Percentiles rank a stretch among this genome's conserved stretches.
These are phyloP conservation scores for Acanthopagrus latus DNA, from an alignment of 2,797 vertebrate genomes.

Conservation along the genomic window DNA sequence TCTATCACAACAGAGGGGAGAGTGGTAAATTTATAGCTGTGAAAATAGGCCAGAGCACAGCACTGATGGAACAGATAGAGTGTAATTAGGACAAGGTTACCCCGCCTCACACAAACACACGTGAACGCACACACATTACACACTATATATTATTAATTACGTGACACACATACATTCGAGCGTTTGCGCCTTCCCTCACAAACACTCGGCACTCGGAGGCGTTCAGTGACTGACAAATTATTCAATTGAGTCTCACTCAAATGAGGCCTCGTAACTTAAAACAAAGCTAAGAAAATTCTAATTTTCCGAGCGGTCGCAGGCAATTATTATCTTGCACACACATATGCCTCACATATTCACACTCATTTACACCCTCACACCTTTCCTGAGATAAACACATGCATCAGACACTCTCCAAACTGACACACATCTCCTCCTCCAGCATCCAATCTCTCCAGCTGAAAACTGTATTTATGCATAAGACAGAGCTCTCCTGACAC, in stretches of 20 bases:
- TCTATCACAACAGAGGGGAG: constrained; percentile 82
- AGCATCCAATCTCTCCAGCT: not conserved
- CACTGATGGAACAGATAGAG: constrained; percentile 76
- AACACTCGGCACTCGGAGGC: constrained; percentile 24
- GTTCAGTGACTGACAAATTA: constrained; percentile 46
- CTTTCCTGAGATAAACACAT: constrained; percentile 31
- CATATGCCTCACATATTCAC: constrained; percentile 45
- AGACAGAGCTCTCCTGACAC: not conserved
- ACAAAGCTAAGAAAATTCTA: constrained; percentile 15
- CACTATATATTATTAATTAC: constrained; percentile 52
- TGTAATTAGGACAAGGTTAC: constrained; percentile 88
- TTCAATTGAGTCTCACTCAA: constrained; percentile 44
- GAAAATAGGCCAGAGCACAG: constrained; percentile 84
- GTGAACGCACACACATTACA: constrained; percentile 6
- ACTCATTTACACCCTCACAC: constrained; percentile 59
- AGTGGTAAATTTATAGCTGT: constrained; percentile 82
- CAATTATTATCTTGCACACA: constrained; percentile 34
- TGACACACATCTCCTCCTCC: constrained; percentile 38
- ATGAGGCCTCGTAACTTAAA: constrained; percentile 28
- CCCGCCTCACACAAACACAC: constrained; percentile 40
- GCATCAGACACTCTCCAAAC: constrained; percentile 17
- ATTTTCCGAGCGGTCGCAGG: constrained; percentile 7
- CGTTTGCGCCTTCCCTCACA: constrained; percentile 3
- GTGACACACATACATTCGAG: constrained; percentile 30
- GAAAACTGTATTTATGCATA: constrained; percentile 4